Conservation (phyloP, 2,888 invertebrate species). For the Neoitamus cyanurus region DNA sequence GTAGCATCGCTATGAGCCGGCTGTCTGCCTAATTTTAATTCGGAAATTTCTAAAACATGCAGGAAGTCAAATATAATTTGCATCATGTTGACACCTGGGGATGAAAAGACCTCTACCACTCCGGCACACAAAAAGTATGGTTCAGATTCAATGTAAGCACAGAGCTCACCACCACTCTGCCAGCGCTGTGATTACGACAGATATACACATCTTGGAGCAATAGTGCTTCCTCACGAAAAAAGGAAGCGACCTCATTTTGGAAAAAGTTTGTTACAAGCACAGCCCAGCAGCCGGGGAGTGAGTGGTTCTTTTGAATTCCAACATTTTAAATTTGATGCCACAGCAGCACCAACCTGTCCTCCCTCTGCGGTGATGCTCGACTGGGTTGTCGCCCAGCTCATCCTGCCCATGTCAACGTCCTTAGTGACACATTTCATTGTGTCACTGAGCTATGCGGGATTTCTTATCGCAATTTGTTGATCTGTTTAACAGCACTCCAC, state of each 20-base stretch:
- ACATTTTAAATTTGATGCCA: conserved; percentile 32
- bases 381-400: background rate
- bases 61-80: conserved; percentile 8
- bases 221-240: background rate
- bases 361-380: background rate
- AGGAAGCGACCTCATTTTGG: conserved; percentile 11
- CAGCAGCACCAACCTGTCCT: background rate
- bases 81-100: conserved; percentile 28
- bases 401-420: conserved; percentile 26
- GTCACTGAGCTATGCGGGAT: conserved; percentile 41
- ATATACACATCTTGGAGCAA: background rate
- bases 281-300: background rate
- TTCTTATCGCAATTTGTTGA: conserved; percentile 51
- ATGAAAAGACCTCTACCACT: background rate
- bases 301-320: conserved; percentile 21
- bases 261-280: conserved; percentile 10
- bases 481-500: conserved; percentile 47
- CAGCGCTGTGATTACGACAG: background rate
- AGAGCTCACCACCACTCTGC: background rate
- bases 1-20: background rate
- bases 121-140: background rate
- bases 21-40: background rate
- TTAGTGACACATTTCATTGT: conserved; percentile 37
- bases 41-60: background rate
- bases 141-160: background rate